Evolutionary conservation across 2,888 invertebrate genomes (phyloP).

Genomic region (Hirudinaria manillensis): DNA sequence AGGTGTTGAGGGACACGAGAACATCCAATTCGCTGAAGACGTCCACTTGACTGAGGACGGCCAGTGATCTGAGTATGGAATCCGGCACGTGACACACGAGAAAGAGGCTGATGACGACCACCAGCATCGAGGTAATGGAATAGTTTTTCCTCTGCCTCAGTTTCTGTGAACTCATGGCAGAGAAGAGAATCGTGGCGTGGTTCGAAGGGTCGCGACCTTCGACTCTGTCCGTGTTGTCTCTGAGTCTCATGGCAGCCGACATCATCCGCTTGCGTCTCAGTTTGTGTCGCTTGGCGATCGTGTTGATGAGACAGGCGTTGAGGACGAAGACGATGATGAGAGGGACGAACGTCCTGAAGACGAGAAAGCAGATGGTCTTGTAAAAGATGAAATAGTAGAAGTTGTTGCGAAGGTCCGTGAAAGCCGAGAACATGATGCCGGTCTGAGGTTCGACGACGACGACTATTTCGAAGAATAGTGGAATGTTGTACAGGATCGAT

Average conservation of each 20-base stretch:
- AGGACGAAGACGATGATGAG: slow-evolving; percentile 37
- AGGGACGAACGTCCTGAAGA: slow-evolving; percentile 40
- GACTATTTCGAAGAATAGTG: slow-evolving; percentile 39
- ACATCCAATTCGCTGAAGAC: neutral
- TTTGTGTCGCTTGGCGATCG: slow-evolving; percentile 30
- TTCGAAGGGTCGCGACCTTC: neutral
- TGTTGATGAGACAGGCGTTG: slow-evolving; percentile 37
- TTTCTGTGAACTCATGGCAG: neutral
- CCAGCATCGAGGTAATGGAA: slow-evolving; percentile 33
- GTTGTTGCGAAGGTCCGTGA: slow-evolving; percentile 30
- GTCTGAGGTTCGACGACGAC: slow-evolving; percentile 5
- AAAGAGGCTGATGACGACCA: slow-evolving; percentile 36
- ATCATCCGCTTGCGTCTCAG: neutral
- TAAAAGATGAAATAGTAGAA: slow-evolving; percentile 38
- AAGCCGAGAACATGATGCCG: neutral
- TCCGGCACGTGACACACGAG: slow-evolving; percentile 36
- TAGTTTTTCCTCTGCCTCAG: slow-evolving; percentile 7
- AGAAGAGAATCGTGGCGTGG: slow-evolving; percentile 30
- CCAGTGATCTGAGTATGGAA: slow-evolving; percentile 30
- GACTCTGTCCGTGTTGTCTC: slow-evolving; percentile 28
- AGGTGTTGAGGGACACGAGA: slow-evolving; percentile 26
- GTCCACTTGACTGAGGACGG: slow-evolving; percentile 16
- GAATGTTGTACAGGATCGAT: slow-evolving; percentile 40
- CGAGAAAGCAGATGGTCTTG: slow-evolving; percentile 38
- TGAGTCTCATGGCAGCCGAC: neutral